Conservation (phyloP, 1,140 invertebrate genomes). For the Pseudomyrmex cubaensis region DNA sequence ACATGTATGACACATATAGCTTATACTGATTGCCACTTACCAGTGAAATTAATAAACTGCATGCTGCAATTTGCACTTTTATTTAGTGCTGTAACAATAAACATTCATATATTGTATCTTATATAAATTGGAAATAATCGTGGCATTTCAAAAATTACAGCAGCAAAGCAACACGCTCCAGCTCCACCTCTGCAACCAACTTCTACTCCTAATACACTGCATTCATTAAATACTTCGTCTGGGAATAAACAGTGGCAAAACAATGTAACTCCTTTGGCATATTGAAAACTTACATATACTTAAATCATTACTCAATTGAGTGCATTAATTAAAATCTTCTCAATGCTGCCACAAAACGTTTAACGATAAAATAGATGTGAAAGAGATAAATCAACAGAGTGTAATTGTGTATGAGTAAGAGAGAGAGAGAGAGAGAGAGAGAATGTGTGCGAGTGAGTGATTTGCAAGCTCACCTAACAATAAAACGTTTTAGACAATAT, state of each 20-base stretch:
- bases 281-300: conserved; percentile 69
- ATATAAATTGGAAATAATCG: conserved; percentile 56
- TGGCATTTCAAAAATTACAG: conserved; percentile 79
- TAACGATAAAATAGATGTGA: conserved; percentile 30
- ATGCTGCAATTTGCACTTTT: conserved; percentile 20
- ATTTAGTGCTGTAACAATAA: conserved; percentile 5
- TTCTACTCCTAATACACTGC: conserved; percentile 76
- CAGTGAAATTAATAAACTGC: not conserved
- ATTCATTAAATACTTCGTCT: conserved; percentile 76
- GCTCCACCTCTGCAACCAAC: conserved; percentile 79
- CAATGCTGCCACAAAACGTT: conserved; percentile 27
- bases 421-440: conserved; percentile 12
- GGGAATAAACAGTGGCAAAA: conserved; percentile 78
- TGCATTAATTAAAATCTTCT: conserved; percentile 50
- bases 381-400: conserved; percentile 41
- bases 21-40: conserved; percentile 16
- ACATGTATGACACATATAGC: conserved; percentile 15
- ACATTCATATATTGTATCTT: not conserved
- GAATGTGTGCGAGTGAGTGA: not conserved
- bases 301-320: conserved; percentile 60
- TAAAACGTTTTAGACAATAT: conserved; percentile 59
- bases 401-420: conserved; percentile 3
- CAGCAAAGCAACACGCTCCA: conserved; percentile 82
- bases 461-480: conserved; percentile 37
- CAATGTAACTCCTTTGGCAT: conserved; percentile 78